Base-by-base conservation (phyloP, 2,113 vertebrate genomes). In the Muscicapa adusta region DNA sequence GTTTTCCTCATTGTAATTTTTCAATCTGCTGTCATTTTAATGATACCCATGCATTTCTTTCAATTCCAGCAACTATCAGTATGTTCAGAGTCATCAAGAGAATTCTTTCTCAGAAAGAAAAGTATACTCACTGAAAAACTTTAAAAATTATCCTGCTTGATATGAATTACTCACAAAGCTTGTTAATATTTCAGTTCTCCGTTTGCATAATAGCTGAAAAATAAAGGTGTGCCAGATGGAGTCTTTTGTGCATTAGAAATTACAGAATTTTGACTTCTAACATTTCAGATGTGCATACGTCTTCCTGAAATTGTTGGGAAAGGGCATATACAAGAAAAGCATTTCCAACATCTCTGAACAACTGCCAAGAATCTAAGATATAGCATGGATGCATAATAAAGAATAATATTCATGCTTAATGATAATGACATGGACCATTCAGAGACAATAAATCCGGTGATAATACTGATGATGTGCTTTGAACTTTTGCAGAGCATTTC, bases 41-140 rank as follows among this genome's bases (percentile, higher is more conserved):
- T 92, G 68, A 84, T 93, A 86, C 90, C 90, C 87, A 79, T 97
- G 94, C 89, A 51, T 95, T 97, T 94, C 76, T 93, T 90, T 94
- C 91, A 93, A 72, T 96, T 95, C 85, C 78, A 83, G 94, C 81
- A 94, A 85, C 78, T 95, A 85, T 91, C 8, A 18, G 75, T 94
- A 72, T 85, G 93, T 94, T 97, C 91, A 72, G 62, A 95, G 89
- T 91, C 94, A 96, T 92, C 77, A 80, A 38, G 94, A 95, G 73
- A 96, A 97, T 97, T 97, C 96, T 95, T 96, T 96, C 95, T 96
- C 91, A 94, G 89, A 96, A 95, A 88, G 74, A 87, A 93, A 88
- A 96, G 80, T 92, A 73, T 95, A 74, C 86, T 93, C 75, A 66
- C 85, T 40, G 62, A 89, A 93, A 79, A 91, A 95, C 93, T 96